Evolutionary conservation across 2,113 vertebrate genomes (phyloP).

Genomic region (Scytalopus superciliaris): DNA sequence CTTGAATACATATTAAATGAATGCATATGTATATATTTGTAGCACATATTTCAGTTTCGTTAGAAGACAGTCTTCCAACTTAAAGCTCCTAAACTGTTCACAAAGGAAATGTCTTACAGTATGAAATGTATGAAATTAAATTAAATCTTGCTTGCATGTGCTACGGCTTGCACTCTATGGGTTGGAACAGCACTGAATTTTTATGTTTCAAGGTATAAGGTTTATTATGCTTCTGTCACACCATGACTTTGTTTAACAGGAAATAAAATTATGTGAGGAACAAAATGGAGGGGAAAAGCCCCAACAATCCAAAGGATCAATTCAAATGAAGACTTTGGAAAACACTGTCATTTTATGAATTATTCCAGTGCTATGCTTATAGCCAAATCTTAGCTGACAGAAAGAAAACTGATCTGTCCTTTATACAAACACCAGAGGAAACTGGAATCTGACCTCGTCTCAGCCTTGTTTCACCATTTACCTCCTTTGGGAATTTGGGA

Average conservation of each 20-base stretch:
- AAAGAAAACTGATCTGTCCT: not conserved
- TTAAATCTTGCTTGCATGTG: not conserved
- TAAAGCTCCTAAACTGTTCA: not conserved
- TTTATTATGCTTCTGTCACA: conserved; percentile 26
- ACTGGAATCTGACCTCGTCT: conserved; percentile 32
- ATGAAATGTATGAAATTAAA: not conserved
- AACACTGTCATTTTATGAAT: conserved; percentile 19
- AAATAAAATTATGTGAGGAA: not conserved
- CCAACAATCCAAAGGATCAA: not conserved
- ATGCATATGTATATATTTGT: not conserved
- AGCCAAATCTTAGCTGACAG: not conserved
- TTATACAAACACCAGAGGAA: not conserved
- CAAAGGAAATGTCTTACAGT: not conserved
- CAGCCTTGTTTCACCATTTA: not conserved
- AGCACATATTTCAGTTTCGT: not conserved
- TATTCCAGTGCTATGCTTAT: not conserved
- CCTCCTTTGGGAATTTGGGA: conserved; percentile 1
- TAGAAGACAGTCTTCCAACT: not conserved
- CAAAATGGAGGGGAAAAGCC: not conserved
- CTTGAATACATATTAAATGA: not conserved
- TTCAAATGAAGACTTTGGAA: not conserved
- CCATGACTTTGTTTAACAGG: not conserved
- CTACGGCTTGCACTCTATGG: not conserved
- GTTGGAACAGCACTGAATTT: not conserved
- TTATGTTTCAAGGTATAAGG: not conserved